Percentiles rank a stretch among this genome's conserved stretches.
phyloP scores from a whole-genome alignment of 2,888 invertebrate species.

The Tetragonisca angustula region DNA sequence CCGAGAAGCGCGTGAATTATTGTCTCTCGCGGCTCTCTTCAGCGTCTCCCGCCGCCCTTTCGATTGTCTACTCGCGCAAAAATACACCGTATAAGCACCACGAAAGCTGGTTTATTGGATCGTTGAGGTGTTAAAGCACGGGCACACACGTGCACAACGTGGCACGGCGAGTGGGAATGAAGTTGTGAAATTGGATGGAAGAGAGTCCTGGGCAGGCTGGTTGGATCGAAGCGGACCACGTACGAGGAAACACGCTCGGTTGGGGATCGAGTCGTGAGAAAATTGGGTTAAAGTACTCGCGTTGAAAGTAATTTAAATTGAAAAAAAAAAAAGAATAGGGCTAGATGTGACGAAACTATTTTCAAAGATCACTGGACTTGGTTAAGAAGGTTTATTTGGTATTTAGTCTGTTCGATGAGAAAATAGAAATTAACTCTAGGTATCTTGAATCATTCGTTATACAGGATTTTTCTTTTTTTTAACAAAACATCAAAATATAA shows the following conservation, averaged over 20 bases:
- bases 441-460: too few relatives aligned
- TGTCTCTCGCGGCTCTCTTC: constrained; percentile 20
- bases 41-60: constrained; percentile 16
- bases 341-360: background rate
- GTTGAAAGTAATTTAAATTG: background rate
- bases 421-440: too few relatives aligned
- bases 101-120: constrained; percentile 1
- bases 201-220: background rate
- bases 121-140: background rate
- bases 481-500: too few relatives aligned
- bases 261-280: background rate
- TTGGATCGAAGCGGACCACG: background rate
- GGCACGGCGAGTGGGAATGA: background rate
- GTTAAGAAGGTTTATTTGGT: background rate
- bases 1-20: constrained; percentile 23
- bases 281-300: background rate
- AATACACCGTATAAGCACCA: constrained; percentile 1
- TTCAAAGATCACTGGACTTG: background rate
- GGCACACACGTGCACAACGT: background rate
- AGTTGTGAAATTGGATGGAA: constrained; percentile 4
- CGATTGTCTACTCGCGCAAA: constrained; percentile 25
- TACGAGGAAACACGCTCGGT: background rate
- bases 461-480: too few relatives aligned
- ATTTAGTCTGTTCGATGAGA: too few relatives aligned
- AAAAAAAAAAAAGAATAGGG: background rate